Conservation (phyloP, 2,113 vertebrate genomes). For the Aramus guarauna region DNA sequence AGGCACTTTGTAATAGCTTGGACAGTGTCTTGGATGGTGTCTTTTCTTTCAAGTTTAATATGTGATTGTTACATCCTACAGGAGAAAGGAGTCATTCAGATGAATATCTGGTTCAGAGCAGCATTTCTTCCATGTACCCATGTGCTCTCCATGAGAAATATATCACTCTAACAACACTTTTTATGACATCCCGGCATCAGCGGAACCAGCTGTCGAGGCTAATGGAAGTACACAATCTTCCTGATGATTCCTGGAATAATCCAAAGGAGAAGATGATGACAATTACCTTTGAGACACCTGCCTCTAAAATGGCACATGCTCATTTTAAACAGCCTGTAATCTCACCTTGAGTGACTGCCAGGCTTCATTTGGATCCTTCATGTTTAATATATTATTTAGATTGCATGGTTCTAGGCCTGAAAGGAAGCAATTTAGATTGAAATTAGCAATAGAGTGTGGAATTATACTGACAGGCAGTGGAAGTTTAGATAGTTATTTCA, state of each 20-base stretch:
- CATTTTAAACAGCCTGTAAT: slow-evolving; percentile 59
- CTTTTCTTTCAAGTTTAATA: slow-evolving; percentile 32
- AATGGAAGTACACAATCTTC: slow-evolving; percentile 64
- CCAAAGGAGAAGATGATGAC: slow-evolving; percentile 59
- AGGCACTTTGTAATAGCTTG: neutral
- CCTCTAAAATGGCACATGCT: slow-evolving; percentile 63
- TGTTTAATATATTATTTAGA: slow-evolving; percentile 71
- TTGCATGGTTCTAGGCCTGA: slow-evolving; percentile 43
- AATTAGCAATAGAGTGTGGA: slow-evolving; percentile 44
- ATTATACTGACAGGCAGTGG: slow-evolving; percentile 33
- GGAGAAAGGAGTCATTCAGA: slow-evolving; percentile 1
- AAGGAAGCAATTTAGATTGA: slow-evolving; percentile 60
- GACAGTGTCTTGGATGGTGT: neutral
- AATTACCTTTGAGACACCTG: slow-evolving; percentile 66
- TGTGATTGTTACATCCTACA: neutral
- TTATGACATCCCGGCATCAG: slow-evolving; percentile 24
- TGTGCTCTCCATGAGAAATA: slow-evolving; percentile 21
- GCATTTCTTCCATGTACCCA: neutral
- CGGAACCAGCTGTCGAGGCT: slow-evolving; percentile 51
- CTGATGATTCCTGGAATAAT: slow-evolving; percentile 69
- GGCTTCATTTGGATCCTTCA: slow-evolving; percentile 64
- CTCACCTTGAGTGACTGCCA: slow-evolving; percentile 64
- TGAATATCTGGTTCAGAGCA: slow-evolving; percentile 14
- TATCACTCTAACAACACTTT: slow-evolving; percentile 35
- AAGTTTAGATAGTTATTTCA: slow-evolving; percentile 36